phyloP scores from a whole-genome alignment of 1,140 invertebrate genomes.

The Berghia stephanieae region DNA sequence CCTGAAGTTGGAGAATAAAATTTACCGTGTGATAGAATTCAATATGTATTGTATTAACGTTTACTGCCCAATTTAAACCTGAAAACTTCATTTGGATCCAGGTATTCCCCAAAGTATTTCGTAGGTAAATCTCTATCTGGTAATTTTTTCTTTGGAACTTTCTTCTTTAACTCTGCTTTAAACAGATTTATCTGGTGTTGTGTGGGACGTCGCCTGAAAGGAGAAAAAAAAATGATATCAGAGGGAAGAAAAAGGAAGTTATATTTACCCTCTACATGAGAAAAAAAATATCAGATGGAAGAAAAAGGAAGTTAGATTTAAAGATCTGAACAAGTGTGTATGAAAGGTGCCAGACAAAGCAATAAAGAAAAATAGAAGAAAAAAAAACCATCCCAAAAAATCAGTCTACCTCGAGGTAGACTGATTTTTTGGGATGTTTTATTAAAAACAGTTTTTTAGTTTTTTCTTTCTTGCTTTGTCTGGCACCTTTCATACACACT shows the following conservation, averaged over 20 bases:
- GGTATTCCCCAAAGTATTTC: slow-evolving; percentile 51
- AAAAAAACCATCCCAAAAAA: too few species aligned
- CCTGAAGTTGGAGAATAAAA: too few species aligned
- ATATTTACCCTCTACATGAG: not conserved
- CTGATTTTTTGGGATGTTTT: too few species aligned
- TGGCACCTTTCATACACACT: too few species aligned
- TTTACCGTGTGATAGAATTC: too few species aligned
- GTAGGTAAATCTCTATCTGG: slow-evolving; percentile 45
- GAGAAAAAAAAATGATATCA: slow-evolving; percentile 1
- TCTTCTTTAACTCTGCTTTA: slow-evolving; percentile 32
- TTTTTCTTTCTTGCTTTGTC: too few species aligned
- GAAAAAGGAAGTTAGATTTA: not conserved
- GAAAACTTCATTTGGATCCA: slow-evolving; percentile 50
- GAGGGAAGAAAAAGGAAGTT: not conserved
- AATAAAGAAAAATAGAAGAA: not conserved
- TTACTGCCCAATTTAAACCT: too few species aligned
- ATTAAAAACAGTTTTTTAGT: too few species aligned
- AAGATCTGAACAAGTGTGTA: not conserved
- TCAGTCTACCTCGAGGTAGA: too few species aligned
- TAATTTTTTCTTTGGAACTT: slow-evolving; percentile 31
- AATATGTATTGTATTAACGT: too few species aligned
- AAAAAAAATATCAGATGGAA: not conserved
- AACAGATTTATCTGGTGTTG: slow-evolving; percentile 43
- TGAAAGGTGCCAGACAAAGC: not conserved
- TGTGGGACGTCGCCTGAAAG: slow-evolving; percentile 37